Conservation (phyloP, 2,113 vertebrate species). For the Ochotona curzoniae region DNA sequence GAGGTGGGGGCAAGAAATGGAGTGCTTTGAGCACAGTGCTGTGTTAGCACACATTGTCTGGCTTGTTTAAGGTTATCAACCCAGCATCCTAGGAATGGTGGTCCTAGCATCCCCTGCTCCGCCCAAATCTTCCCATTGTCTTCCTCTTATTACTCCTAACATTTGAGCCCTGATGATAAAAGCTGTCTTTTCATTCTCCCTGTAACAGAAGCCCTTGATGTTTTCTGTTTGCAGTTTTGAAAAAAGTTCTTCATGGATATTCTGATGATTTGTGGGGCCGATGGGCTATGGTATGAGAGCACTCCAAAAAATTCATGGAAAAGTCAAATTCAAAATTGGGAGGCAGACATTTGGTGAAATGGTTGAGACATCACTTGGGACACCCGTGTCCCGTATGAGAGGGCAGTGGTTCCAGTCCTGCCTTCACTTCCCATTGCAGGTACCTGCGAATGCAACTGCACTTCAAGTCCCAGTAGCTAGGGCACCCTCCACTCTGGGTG, state of each 20-base stretch:
- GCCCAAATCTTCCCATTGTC: neutral
- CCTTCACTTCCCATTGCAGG: too few species aligned
- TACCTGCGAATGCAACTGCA: neutral
- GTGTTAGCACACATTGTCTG: neutral
- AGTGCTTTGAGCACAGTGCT: neutral
- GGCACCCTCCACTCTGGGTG: neutral
- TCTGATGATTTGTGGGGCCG: too few species aligned
- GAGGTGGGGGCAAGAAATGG: neutral
- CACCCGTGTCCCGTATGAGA: too few species aligned
- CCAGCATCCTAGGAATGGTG: neutral
- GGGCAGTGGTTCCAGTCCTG: too few species aligned
- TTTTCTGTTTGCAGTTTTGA: slow-evolving; percentile 11
- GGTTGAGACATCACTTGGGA: too few species aligned
- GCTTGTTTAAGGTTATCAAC: neutral
- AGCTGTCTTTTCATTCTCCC: neutral
- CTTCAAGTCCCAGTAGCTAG: neutral
- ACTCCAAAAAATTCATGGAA: too few species aligned
- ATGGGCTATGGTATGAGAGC: too few species aligned
- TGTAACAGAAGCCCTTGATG: neutral
- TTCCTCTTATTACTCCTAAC: neutral
- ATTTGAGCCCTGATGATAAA: neutral
- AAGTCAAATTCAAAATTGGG: too few species aligned
- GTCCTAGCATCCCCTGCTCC: too few species aligned
- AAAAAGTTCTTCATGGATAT: neutral
- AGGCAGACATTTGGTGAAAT: too few species aligned